A percentile compares a stretch with the other conserved stretches of the same genome.
Conservation (phyloP, 2,797 vertebrate genomes). For the Spinus pinus region DNA sequence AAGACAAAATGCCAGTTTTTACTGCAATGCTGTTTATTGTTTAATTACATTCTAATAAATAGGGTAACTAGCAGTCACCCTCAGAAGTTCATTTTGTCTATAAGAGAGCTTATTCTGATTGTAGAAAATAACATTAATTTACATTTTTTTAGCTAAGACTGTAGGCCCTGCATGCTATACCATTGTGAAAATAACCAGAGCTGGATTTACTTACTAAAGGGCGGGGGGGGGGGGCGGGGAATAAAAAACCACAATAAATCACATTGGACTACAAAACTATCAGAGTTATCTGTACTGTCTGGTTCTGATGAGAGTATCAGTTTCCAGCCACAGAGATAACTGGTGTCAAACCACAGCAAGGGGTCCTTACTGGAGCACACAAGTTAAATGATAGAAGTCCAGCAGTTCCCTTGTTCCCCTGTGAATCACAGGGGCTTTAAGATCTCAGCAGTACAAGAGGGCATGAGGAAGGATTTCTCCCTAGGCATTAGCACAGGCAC, state of each 20-base stretch:
- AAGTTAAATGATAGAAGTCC: not conserved
- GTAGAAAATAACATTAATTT: not conserved
- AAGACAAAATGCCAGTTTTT: not conserved
- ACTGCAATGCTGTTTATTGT: not conserved
- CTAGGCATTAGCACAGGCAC: not conserved
- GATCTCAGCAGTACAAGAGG: not conserved
- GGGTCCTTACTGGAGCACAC: not conserved
- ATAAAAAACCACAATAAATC: not conserved
- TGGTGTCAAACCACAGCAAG: not conserved
- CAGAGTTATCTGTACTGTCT: not conserved
- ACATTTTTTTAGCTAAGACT: not conserved
- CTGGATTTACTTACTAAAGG: not conserved
- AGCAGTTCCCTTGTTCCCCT: not conserved
- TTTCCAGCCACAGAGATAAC: not conserved
- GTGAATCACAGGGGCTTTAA: not conserved
- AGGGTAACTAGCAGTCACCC: not conserved
- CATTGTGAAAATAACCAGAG: not conserved
- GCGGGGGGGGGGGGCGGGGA: accelerated
- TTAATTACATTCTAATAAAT: not conserved
- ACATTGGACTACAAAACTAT: not conserved
- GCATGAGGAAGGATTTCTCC: not conserved
- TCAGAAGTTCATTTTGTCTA: not conserved
- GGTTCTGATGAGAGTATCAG: not conserved
- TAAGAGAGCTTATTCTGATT: not conserved
- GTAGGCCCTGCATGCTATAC: not conserved